phyloP scores from a whole-genome alignment of 30 jellyfish, hydroid and myxozoan genomes.

The Hydra vulgaris region DNA sequence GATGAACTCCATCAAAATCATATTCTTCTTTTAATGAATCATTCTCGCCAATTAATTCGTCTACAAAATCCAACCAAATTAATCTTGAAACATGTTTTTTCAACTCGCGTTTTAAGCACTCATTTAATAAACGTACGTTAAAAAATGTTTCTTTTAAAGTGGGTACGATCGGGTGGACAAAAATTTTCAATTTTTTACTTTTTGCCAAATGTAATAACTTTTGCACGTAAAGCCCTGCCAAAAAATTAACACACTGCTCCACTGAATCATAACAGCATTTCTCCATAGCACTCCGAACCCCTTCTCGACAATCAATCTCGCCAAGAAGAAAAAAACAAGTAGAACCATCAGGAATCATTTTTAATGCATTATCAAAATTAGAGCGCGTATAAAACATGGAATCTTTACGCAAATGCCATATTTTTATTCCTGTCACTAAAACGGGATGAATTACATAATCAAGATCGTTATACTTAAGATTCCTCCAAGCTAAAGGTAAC shows the following conservation, averaged over 20 bases:
- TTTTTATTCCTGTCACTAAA: constrained; percentile 20
- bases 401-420: constrained; percentile 31
- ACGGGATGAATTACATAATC: constrained; percentile 12
- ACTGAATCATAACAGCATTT: constrained; percentile 15
- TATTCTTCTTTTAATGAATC: constrained; percentile 11
- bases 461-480: neutral
- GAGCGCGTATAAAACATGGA: constrained; percentile 16
- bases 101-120: neutral
- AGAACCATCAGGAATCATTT: constrained; percentile 10
- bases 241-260: constrained; percentile 15
- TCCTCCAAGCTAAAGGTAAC: constrained; percentile 28
- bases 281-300: neutral
- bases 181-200: constrained; percentile 7
- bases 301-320: constrained; percentile 35
- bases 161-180: constrained; percentile 22
- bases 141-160: constrained; percentile 8
- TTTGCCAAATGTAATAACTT: neutral
- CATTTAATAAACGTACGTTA: constrained; percentile 5
- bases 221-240: constrained; percentile 5
- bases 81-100: constrained; percentile 2
- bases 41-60: neutral
- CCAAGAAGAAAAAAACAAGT: constrained; percentile 19
- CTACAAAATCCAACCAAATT: constrained; percentile 25
- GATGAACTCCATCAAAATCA: constrained; percentile 23
- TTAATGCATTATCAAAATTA: neutral